A percentile compares a stretch with the other conserved stretches of the same genome.
phyloP scores from a whole-genome alignment of 1,140 invertebrate genomes.

The Periplaneta americana region DNA sequence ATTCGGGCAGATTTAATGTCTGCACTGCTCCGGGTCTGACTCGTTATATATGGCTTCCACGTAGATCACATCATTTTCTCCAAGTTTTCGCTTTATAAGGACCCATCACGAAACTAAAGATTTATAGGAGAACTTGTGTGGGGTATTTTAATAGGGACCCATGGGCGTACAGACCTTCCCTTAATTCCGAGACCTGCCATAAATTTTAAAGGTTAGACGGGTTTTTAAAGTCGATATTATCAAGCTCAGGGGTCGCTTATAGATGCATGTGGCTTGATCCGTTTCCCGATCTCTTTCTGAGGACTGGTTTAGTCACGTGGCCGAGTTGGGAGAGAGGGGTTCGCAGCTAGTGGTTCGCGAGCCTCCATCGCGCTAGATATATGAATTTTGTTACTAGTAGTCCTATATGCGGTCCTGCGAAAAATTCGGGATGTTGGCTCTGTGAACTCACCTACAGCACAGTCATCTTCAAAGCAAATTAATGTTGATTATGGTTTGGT shows the following conservation, averaged over 20 bases:
- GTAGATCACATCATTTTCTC: slow-evolving; percentile 2
- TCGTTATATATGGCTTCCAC: neutral
- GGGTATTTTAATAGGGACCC: slow-evolving; percentile 11
- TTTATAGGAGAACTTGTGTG: slow-evolving; percentile 8
- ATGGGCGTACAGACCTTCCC: neutral
- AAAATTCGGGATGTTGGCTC: no score
- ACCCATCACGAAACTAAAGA: neutral
- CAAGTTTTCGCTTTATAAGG: neutral
- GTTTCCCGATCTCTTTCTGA: neutral
- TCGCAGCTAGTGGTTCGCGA: no score
- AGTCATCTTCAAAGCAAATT: no score
- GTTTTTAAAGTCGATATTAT: slow-evolving; percentile 7
- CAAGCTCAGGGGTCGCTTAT: neutral
- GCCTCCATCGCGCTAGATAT: no score
- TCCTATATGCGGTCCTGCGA: no score
- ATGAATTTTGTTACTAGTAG: no score
- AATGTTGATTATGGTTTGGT: no score
- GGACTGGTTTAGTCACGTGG: no score
- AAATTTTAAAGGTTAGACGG: neutral
- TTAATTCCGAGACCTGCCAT: neutral
- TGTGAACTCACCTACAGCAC: no score
- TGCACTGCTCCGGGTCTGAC: neutral
- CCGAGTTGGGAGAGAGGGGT: no score
- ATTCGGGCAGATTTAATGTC: neutral
- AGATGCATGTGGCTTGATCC: neutral